Conservation (phyloP, 2,888 invertebrate species). For the Heliconius ismenius region DNA sequence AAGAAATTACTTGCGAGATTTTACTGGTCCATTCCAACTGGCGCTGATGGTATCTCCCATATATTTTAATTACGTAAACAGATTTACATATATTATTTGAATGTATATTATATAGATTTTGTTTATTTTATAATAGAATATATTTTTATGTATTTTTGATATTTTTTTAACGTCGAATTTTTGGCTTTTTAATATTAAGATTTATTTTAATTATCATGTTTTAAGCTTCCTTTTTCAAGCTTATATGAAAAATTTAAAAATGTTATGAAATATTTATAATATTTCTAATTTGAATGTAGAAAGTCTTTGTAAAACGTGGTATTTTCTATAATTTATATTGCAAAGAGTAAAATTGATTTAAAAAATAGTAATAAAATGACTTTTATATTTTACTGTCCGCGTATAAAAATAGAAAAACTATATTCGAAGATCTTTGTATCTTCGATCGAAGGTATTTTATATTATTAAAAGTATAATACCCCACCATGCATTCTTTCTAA, state of each 20-base stretch:
- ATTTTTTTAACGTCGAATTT: not conserved
- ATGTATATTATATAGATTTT: not conserved
- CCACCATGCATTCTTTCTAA: not conserved
- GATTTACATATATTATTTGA: not conserved
- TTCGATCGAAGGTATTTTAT: too few species aligned
- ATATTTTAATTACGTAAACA: slow-evolving; percentile 34
- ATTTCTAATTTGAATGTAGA: not conserved
- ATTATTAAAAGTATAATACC: not conserved
- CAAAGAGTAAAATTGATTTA: not conserved
- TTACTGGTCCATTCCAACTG: slow-evolving; percentile 34
- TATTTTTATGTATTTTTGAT: not conserved
- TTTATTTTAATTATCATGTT: not conserved
- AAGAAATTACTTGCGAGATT: slow-evolving; percentile 42
- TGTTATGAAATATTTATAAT: not conserved
- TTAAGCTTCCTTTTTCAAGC: not conserved
- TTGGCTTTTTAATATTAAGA: not conserved
- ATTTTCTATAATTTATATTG: not conserved
- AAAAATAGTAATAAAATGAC: not conserved
- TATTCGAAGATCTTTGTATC: not conserved
- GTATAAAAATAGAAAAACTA: not conserved
- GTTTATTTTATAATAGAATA: too few species aligned
- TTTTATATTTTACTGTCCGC: not conserved
- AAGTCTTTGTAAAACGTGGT: not conserved
- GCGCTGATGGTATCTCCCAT: slow-evolving; percentile 24
- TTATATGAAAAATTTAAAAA: not conserved